Evolutionary conservation across 2,888 invertebrate genomes (phyloP).

Genomic region (Harmothoe impar): DNA sequence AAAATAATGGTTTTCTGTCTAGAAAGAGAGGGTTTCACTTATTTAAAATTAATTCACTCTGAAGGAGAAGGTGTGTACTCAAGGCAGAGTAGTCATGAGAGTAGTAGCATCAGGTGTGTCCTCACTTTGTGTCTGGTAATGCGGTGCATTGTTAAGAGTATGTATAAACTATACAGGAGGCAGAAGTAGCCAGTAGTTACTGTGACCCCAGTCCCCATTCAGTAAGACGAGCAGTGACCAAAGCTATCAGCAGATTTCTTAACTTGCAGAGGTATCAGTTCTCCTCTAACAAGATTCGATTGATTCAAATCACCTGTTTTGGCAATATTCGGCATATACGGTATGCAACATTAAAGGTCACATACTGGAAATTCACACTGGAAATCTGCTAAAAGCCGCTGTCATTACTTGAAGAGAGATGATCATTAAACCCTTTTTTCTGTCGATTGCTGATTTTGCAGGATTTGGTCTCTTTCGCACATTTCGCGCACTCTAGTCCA

Average conservation of each 20-base stretch:
- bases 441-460: slow-evolving; percentile 40
- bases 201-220: slow-evolving; percentile 19
- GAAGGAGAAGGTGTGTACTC: too few relatives aligned
- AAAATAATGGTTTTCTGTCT: too few relatives aligned
- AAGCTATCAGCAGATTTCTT: too few relatives aligned
- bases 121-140: slow-evolving; percentile 6
- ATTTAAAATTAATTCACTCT: too few relatives aligned
- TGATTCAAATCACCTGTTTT: too few relatives aligned
- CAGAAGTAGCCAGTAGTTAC: background rate
- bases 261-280: too few relatives aligned
- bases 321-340: too few relatives aligned
- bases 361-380: too few relatives aligned
- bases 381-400: background rate
- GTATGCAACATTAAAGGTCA: too few relatives aligned
- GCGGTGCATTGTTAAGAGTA: background rate
- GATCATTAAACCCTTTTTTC: slow-evolving; percentile 50
- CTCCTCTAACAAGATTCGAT: too few relatives aligned
- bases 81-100: background rate
- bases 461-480: slow-evolving; percentile 5
- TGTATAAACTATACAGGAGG: background rate
- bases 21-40: too few relatives aligned
- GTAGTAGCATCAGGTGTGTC: slow-evolving; percentile 3
- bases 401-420: background rate
- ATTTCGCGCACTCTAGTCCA: slow-evolving; percentile 42
- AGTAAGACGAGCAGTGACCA: background rate